phyloP scores from a whole-genome alignment of 1,140 invertebrate genomes.

The Orchesella cincta region DNA sequence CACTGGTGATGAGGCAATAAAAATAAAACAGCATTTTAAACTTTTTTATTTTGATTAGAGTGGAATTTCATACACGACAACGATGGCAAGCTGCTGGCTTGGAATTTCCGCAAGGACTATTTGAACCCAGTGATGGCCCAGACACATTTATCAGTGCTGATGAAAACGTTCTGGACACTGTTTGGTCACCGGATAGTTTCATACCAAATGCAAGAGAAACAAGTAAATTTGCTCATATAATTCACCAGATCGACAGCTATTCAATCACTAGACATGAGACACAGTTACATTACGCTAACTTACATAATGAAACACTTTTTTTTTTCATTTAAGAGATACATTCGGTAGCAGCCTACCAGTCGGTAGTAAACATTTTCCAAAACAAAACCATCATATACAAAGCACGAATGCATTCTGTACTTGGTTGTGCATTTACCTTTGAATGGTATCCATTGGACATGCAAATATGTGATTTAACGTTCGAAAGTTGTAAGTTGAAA shows the following conservation, averaged over 20 bases:
- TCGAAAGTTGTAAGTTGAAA: conserved; percentile 16
- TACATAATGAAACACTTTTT: not conserved
- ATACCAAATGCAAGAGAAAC: conserved; percentile 18
- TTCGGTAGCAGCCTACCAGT: not conserved
- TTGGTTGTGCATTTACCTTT: conserved; percentile 83
- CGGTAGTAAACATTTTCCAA: conserved; percentile 36
- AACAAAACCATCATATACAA: conserved; percentile 78
- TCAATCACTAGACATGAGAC: too few species aligned
- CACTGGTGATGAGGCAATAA: not conserved
- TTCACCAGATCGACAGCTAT: not conserved
- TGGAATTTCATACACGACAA: conserved; percentile 7
- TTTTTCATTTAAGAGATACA: conserved; percentile 18
- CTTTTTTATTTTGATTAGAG: not conserved
- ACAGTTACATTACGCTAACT: not conserved
- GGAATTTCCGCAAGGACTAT: conserved; percentile 10
- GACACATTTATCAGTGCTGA: not conserved
- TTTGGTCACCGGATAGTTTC: conserved; percentile 12
- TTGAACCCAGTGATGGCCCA: not conserved
- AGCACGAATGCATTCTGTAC: conserved; percentile 76
- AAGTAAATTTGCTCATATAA: conserved; percentile 2
- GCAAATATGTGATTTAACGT: not conserved
- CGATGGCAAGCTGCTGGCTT: not conserved
- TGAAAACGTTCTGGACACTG: not conserved
- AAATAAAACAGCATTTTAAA: not conserved
- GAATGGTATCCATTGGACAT: conserved; percentile 60